phyloP scores from a whole-genome alignment of 37 sponge, comb jelly and placozoan species.

The Corticium candelabrum region DNA sequence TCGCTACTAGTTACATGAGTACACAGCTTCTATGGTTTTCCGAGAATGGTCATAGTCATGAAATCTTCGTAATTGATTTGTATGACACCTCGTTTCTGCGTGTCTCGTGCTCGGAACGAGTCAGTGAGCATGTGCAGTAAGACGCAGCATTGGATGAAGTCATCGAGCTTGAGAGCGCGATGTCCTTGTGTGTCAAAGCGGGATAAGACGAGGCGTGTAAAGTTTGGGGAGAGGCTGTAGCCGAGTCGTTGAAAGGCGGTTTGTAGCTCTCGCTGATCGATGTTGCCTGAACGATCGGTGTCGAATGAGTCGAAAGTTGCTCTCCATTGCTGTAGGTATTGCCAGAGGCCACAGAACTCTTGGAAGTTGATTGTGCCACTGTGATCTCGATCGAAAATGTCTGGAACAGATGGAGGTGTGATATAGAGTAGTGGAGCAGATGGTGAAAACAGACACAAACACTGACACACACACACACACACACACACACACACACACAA shows the following conservation, averaged over 20 bases:
- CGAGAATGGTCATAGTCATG: slow-evolving; percentile 69
- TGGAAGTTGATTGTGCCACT: slow-evolving; percentile 65
- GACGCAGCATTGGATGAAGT: slow-evolving; percentile 79
- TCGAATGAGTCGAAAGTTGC: slow-evolving; percentile 65
- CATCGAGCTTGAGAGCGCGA: slow-evolving; percentile 51
- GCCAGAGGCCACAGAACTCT: slow-evolving; percentile 60
- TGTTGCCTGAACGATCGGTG: slow-evolving; percentile 62
- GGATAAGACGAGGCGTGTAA: slow-evolving; percentile 51
- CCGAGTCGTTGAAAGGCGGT: slow-evolving; percentile 75
- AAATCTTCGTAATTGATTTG: slow-evolving; percentile 73
- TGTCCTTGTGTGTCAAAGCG: slow-evolving; percentile 38
- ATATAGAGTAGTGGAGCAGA: too few species aligned
- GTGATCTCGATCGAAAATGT: slow-evolving; percentile 54
- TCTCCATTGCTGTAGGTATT: slow-evolving; percentile 74
- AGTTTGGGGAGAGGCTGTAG: slow-evolving; percentile 34
- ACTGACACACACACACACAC: too few species aligned
- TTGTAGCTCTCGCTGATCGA: slow-evolving; percentile 55
- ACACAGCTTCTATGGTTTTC: slow-evolving; percentile 78
- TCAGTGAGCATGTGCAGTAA: slow-evolving; percentile 66
- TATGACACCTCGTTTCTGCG: slow-evolving; percentile 52
- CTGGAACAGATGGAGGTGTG: too few species aligned
- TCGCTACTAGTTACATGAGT: not conserved
- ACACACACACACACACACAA: too few species aligned
- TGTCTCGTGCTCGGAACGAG: slow-evolving; percentile 55
- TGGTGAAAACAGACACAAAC: too few species aligned